Evolutionary conservation across 2,888 invertebrate species (phyloP).

Genomic region (Cinara cedri): DNA sequence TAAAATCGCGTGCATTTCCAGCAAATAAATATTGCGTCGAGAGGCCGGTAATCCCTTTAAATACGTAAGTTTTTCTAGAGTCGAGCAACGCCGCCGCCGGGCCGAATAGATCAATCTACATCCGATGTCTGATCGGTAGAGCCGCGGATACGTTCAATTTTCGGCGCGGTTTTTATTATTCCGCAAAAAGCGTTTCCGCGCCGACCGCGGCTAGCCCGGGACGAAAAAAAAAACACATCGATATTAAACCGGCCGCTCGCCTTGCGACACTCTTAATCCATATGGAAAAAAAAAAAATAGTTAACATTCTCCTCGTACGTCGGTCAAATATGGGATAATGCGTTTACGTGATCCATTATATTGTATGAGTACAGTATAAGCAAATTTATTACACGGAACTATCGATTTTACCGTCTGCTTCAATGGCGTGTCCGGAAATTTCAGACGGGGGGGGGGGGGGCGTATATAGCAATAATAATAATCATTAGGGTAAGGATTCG

Average conservation of each 20-base stretch:
- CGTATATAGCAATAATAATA: no score
- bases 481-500: no score
- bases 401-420: no score
- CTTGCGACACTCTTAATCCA: neutral
- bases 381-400: neutral
- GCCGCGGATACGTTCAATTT: neutral
- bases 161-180: neutral
- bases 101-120: constrained; percentile 23
- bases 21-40: no score
- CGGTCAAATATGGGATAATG: neutral
- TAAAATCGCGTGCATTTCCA: no score
- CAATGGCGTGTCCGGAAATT: no score
- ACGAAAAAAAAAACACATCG: constrained; percentile 25
- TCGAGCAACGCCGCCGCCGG: no score
- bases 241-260: neutral
- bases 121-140: constrained; percentile 11
- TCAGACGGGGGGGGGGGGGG: no score
- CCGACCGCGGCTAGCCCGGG: no score
- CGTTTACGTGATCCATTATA: neutral
- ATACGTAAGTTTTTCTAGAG: no score
- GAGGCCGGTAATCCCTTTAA: no score
- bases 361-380: neutral
- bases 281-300: neutral
- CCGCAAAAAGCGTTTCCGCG: neutral
- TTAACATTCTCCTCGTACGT: neutral